phyloP scores from a whole-genome alignment of 2,797 vertebrate genomes.

The Florisuga fusca region DNA sequence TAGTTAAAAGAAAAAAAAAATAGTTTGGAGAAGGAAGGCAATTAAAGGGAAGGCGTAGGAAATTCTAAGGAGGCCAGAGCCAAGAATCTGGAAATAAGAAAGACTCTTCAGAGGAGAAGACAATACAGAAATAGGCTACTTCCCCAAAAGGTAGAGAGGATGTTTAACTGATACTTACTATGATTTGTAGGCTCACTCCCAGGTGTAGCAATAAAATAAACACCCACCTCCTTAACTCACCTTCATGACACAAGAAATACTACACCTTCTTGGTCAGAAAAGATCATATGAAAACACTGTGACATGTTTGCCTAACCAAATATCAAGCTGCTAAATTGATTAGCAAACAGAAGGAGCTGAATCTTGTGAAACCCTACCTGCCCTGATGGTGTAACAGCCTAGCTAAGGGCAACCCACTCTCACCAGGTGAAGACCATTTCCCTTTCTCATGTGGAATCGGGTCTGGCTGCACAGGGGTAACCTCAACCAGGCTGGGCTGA shows the following conservation, averaged over 20 bases:
- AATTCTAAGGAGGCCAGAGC: not conserved
- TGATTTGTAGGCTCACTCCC: not conserved
- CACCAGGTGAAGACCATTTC: not conserved
- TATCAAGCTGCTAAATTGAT: not conserved
- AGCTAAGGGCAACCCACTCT: not conserved
- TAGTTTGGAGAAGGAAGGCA: not conserved
- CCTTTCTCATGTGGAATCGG: accelerated
- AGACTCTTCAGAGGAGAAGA: not conserved
- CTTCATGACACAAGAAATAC: not conserved
- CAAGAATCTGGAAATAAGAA: not conserved
- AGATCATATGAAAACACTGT: not conserved
- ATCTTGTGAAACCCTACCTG: not conserved
- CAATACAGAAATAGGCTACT: not conserved
- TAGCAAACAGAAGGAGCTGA: not conserved
- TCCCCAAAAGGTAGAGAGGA: not conserved
- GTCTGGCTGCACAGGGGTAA: not conserved
- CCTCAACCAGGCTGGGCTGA: not conserved
- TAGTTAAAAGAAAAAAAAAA: not conserved
- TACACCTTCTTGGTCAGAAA: not conserved
- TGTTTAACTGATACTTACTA: not conserved
- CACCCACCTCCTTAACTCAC: not conserved
- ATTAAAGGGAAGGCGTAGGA: not conserved
- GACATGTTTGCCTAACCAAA: not conserved
- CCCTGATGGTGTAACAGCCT: not conserved
- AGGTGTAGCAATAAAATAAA: not conserved